Percentiles rank a stretch among this genome's conserved stretches.
Evolutionary conservation across 2,797 vertebrate genomes (phyloP).

Genomic region (Aratinga solstitialis): DNA sequence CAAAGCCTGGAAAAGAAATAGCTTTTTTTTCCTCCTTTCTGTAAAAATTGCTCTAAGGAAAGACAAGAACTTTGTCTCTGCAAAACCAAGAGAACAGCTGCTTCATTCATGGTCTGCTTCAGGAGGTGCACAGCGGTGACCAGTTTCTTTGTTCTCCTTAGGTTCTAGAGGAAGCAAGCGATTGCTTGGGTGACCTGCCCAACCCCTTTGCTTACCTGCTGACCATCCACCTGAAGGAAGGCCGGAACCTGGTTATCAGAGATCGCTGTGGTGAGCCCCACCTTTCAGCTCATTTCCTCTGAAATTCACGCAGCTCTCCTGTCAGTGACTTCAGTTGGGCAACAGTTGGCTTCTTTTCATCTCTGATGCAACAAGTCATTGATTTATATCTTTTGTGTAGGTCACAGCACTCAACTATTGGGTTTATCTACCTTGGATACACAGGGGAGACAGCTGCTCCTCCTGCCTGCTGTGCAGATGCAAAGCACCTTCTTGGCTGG

Average conservation of each 20-base stretch:
- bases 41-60: background rate
- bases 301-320: background rate
- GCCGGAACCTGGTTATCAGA: constrained; percentile 88
- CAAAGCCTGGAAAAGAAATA: background rate
- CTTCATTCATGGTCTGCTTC: background rate
- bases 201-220: constrained; percentile 88
- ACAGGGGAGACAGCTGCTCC: background rate
- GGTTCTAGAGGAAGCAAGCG: constrained; percentile 62
- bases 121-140: background rate
- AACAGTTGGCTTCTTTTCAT: background rate
- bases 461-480: background rate
- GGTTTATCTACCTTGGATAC: background rate
- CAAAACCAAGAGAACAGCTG: background rate
- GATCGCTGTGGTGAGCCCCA: constrained; percentile 88
- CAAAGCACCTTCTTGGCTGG: background rate
- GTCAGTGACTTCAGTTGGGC: background rate
- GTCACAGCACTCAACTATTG: background rate
- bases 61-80: background rate
- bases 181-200: constrained; percentile 62
- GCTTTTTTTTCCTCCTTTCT: background rate
- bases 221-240: constrained; percentile 89
- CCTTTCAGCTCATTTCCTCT: background rate
- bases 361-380: background rate
- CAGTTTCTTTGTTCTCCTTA: constrained; percentile 30
- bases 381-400: background rate